These are phyloP conservation scores for Heptranchias perlo DNA, from an alignment of 2,113 vertebrate genomes.

Conservation along the genomic window DNA sequence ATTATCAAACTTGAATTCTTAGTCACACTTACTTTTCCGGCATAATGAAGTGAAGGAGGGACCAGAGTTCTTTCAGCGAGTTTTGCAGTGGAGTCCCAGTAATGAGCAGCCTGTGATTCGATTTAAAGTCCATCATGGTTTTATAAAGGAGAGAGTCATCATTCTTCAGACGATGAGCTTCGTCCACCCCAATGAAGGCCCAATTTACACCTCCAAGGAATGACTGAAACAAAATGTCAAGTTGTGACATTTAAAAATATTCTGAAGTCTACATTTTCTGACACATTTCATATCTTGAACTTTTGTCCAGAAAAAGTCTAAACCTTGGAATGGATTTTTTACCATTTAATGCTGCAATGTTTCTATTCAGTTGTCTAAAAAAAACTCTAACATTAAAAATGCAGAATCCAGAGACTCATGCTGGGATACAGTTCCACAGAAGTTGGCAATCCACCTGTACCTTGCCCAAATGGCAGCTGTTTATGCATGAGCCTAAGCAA, in stretches of 20 bases:
- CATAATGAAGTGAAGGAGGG: constrained; percentile 97
- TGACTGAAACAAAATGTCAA: constrained; percentile 60
- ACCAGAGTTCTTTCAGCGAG: constrained; percentile 97
- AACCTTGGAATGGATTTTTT: not conserved
- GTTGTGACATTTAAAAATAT: constrained; percentile 4
- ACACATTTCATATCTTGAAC: not conserved
- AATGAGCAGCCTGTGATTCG: constrained; percentile 93
- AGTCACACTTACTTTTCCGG: constrained; percentile 83
- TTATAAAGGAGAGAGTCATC: constrained; percentile 97
- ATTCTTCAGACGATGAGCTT: constrained; percentile 95
- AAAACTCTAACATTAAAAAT: not conserved
- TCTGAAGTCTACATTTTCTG: not conserved
- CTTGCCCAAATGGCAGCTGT: not conserved
- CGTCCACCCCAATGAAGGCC: constrained; percentile 94
- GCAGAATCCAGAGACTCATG: not conserved
- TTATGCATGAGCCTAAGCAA: not conserved
- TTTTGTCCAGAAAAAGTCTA: not conserved
- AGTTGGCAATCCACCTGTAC: not conserved
- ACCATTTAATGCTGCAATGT: not conserved
- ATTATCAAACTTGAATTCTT: constrained; percentile 28
- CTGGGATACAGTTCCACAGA: not conserved
- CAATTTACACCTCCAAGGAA: constrained; percentile 90
- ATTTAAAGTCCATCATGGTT: constrained; percentile 96
- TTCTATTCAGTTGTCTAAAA: not conserved
- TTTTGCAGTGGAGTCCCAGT: constrained; percentile 97